Conservation (phyloP, 2,888 invertebrate species). For the Endomychus coccineus region DNA sequence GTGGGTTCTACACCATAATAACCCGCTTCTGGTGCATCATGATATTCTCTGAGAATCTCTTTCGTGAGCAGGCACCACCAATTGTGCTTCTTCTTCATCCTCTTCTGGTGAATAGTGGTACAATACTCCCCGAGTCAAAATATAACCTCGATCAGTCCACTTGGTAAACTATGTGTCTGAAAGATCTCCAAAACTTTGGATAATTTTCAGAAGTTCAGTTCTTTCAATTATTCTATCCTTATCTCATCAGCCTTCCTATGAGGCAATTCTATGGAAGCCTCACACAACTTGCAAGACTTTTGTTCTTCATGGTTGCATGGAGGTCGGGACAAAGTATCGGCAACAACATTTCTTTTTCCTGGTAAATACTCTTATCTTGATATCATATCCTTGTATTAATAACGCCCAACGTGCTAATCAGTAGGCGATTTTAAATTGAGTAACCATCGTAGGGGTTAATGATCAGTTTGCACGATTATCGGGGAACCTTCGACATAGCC, state of each 20-base stretch:
- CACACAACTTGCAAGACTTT: constrained; percentile 10
- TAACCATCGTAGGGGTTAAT: too few relatives aligned
- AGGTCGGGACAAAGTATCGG: constrained; percentile 37
- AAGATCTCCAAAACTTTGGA: constrained; percentile 15
- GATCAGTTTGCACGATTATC: too few relatives aligned
- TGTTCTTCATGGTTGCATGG: constrained; percentile 7
- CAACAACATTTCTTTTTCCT: constrained; percentile 36
- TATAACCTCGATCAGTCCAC: constrained; percentile 22
- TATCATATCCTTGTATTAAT: constrained; percentile 35
- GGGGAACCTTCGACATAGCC: too few relatives aligned
- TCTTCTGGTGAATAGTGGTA: constrained; percentile 18
- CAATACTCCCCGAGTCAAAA: constrained; percentile 22
- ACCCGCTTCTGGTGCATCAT: constrained; percentile 24
- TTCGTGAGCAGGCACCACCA: constrained; percentile 22
- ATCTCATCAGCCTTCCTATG: not conserved
- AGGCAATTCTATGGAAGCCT: constrained; percentile 16
- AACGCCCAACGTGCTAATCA: constrained; percentile 42
- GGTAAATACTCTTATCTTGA: constrained; percentile 37
- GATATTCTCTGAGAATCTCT: constrained; percentile 19
- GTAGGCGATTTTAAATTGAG: constrained; percentile 36
- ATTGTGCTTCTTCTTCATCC: constrained; percentile 25
- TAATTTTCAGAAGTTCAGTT: constrained; percentile 23
- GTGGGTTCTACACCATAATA: constrained; percentile 28
- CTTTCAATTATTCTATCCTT: constrained; percentile 19
- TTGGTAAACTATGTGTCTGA: constrained; percentile 8